A percentile compares a stretch with the other conserved stretches of the same genome.
Conservation (phyloP, 2,797 vertebrate genomes). For the Rhinoraja longicauda region DNA sequence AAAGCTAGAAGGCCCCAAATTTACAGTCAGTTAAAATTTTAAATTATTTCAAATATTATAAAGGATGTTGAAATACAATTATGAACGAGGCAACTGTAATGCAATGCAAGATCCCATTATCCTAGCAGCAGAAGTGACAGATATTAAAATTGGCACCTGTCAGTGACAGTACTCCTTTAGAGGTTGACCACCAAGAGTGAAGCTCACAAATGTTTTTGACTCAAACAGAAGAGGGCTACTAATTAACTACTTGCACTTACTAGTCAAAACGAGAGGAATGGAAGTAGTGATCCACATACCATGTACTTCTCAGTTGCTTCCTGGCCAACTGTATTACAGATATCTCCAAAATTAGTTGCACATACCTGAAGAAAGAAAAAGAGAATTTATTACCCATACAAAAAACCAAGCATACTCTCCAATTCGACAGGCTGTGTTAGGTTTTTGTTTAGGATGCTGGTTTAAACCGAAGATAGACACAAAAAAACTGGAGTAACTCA, state of each 20-base stretch:
- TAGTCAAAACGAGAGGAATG: not conserved
- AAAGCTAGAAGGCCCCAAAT: not conserved
- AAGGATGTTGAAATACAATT: not conserved
- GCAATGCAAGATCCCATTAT: not conserved
- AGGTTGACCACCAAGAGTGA: not conserved
- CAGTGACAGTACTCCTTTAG: not conserved
- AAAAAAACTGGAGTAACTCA: too few species aligned
- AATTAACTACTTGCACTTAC: not conserved
- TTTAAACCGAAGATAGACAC: too few species aligned
- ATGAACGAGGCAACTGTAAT: not conserved
- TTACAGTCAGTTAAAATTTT: not conserved
- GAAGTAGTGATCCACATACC: constrained; percentile 56
- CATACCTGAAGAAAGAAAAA: constrained; percentile 64
- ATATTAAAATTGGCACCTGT: not conserved
- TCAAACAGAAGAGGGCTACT: not conserved
- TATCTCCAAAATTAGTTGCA: constrained; percentile 81
- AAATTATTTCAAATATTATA: not conserved
- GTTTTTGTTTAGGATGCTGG: not conserved
- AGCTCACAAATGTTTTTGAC: not conserved
- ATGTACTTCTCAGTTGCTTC: constrained; percentile 83
- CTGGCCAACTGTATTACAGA: constrained; percentile 83
- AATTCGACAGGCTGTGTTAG: not conserved
- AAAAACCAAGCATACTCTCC: not conserved
- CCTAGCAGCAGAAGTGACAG: not conserved
- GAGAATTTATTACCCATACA: not conserved